Evolutionary conservation across 2,113 vertebrate genomes (phyloP).

Genomic region (Hypocryptadius cinnamomeus): DNA sequence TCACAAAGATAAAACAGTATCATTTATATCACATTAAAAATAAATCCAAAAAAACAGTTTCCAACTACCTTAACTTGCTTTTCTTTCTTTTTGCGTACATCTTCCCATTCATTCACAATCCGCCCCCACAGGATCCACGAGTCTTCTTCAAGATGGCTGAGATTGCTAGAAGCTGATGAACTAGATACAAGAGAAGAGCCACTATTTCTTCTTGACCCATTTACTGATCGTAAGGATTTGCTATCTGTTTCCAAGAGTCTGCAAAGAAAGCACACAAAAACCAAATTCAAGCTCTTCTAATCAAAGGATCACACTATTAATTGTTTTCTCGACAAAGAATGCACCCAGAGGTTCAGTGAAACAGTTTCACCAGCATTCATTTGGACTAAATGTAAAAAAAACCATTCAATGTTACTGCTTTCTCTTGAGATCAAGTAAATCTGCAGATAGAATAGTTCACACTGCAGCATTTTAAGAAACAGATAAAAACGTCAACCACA

Average conservation of each 20-base stretch:
- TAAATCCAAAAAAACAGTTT: neutral
- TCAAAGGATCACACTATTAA: neutral
- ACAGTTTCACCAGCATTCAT: neutral
- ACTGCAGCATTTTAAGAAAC: neutral
- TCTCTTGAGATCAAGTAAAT: neutral
- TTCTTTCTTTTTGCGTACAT: slow-evolving; percentile 95
- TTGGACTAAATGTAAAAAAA: neutral
- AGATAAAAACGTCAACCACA: neutral
- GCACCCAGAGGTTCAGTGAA: neutral
- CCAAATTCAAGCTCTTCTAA: neutral
- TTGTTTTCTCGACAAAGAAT: neutral
- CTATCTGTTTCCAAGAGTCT: slow-evolving; percentile 96
- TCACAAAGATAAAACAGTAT: neutral
- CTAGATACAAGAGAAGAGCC: slow-evolving; percentile 96
- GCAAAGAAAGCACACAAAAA: slow-evolving; percentile 28
- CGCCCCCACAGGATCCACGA: slow-evolving; percentile 96
- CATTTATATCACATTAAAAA: neutral
- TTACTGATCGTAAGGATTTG: slow-evolving; percentile 93
- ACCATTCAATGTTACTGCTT: neutral
- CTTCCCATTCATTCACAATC: slow-evolving; percentile 98
- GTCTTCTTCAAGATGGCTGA: slow-evolving; percentile 97
- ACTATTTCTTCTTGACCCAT: slow-evolving; percentile 94
- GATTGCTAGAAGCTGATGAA: slow-evolving; percentile 97
- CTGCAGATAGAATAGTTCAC: neutral
- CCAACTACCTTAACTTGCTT: slow-evolving; percentile 89